These are phyloP conservation scores for Silurus meridionalis DNA, from an alignment of 2,113 vertebrate species.

Conservation along the genomic window DNA sequence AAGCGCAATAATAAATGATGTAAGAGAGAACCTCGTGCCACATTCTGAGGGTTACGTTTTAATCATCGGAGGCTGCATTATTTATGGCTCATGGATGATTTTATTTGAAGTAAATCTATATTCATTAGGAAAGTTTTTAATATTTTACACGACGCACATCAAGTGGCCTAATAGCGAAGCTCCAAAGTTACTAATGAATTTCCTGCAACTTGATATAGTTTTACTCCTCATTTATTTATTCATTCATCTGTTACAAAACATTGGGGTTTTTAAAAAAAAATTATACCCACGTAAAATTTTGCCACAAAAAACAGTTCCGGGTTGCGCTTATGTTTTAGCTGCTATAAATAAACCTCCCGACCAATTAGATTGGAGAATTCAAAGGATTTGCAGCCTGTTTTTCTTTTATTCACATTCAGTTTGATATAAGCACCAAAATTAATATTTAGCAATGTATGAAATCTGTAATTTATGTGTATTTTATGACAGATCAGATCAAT, in stretches of 20 bases:
- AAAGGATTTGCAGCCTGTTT: background rate
- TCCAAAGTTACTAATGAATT: background rate
- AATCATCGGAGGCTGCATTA: background rate
- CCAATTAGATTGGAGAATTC: background rate
- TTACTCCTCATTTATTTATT: background rate
- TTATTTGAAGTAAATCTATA: background rate
- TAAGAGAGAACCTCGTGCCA: constrained; percentile 21
- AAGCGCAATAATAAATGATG: constrained; percentile 31
- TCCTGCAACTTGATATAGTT: background rate
- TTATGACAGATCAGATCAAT: background rate
- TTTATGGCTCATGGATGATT: background rate
- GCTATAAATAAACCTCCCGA: background rate
- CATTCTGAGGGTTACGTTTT: constrained; percentile 27
- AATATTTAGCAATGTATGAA: no score
- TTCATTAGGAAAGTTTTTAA: background rate
- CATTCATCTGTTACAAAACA: no score
- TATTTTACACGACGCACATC: background rate
- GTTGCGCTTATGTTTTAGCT: background rate
- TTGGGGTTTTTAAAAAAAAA: no score
- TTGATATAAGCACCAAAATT: no score
- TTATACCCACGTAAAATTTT: no score
- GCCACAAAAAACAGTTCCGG: no score
- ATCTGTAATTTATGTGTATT: no score
- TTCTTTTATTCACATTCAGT: no score
- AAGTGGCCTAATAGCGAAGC: background rate